Conservation (phyloP, 2,113 vertebrate genomes). For the Entosphenus tridentatus region DNA sequence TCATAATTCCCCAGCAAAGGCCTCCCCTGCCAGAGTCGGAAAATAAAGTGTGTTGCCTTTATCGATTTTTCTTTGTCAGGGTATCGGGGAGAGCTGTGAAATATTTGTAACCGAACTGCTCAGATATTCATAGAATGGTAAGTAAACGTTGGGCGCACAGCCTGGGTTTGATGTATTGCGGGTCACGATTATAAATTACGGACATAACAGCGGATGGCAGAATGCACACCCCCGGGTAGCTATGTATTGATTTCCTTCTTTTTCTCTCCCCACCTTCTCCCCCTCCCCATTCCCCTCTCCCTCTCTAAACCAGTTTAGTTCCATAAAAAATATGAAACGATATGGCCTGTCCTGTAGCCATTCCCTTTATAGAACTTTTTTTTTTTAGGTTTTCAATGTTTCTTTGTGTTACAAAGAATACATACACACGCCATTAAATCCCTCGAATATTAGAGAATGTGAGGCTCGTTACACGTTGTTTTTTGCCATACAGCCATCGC, state of each 20-base stretch:
- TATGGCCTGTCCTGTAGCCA: no score
- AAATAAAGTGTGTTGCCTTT: constrained; percentile 5
- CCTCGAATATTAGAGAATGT: no score
- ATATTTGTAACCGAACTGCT: constrained; percentile 6
- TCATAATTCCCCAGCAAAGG: constrained; percentile 3
- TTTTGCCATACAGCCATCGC: no score
- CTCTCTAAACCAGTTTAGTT: background rate
- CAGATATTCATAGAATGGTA: constrained; percentile 6
- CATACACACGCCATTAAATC: no score
- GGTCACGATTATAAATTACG: constrained; percentile 2
- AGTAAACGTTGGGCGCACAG: constrained; percentile 4
- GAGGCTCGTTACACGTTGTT: no score
- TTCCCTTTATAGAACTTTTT: no score
- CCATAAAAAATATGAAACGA: background rate
- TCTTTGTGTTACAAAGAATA: no score
- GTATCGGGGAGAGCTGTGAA: constrained; percentile 4
- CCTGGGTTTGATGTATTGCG: background rate
- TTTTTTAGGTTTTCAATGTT: no score
- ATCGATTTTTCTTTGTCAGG: constrained; percentile 5
- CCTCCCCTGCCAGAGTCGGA: constrained; percentile 4
- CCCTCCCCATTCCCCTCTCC: background rate
- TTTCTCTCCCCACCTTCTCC: background rate
- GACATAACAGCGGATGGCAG: constrained; percentile 3
- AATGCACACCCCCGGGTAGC: constrained; percentile 2
- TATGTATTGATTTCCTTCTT: constrained; percentile 3